These are phyloP conservation scores for Nomada ruficornis DNA, from an alignment of 2,888 invertebrate species.

Conservation along the genomic window DNA sequence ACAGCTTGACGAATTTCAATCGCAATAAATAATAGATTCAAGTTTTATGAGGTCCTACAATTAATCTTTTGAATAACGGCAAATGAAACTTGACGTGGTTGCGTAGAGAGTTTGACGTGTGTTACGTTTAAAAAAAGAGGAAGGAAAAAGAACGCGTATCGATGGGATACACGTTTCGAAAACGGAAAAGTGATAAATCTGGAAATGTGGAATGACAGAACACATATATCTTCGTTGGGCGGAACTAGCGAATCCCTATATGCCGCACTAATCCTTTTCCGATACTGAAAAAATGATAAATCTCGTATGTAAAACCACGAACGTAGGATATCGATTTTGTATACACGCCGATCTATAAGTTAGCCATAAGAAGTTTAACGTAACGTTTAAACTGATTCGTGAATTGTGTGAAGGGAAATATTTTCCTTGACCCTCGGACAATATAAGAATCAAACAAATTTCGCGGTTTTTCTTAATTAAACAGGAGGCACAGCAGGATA, in stretches of 20 bases:
- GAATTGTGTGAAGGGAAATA: constrained; percentile 8
- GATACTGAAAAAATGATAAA: constrained; percentile 73
- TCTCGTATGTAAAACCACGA: constrained; percentile 70
- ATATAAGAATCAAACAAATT: background rate
- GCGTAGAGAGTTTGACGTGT: constrained; percentile 33
- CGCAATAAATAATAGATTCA: constrained; percentile 2
- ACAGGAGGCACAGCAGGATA: background rate
- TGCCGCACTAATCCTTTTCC: constrained; percentile 72
- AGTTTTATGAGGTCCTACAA: constrained; percentile 6
- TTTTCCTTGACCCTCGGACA: constrained; percentile 6
- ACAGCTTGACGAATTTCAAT: background rate
- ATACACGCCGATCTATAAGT: constrained; percentile 50
- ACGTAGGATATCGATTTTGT: constrained; percentile 56
- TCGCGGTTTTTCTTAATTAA: background rate
- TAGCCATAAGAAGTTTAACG: constrained; percentile 43
- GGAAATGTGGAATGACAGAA: constrained; percentile 70
- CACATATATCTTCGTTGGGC: constrained; percentile 70
- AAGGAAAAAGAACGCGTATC: constrained; percentile 33
- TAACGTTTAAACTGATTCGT: constrained; percentile 8
- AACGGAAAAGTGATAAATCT: constrained; percentile 72
- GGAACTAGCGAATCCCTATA: constrained; percentile 69
- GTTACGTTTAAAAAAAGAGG: background rate
- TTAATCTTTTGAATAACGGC: constrained; percentile 46
- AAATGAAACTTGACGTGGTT: constrained; percentile 35
- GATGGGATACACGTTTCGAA: constrained; percentile 66